Evolutionary conservation across 2,113 vertebrate species (phyloP), one percentile per base, ranked within the genome.

Genomic region (Microcebus murinus): DNA sequence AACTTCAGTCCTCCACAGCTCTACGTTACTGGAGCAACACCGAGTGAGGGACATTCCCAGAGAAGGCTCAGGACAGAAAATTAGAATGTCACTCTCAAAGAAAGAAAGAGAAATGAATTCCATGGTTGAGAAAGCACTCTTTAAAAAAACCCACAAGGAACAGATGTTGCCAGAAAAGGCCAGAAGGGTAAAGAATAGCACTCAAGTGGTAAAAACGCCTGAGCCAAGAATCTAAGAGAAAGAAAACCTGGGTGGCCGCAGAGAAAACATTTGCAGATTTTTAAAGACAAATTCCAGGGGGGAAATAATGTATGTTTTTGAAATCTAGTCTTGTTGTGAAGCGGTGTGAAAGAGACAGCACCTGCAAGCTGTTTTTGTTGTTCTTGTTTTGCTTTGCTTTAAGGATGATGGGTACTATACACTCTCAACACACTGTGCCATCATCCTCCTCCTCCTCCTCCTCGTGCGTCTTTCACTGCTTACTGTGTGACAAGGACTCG

Each of bases 81-180:
- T 93, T 18, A 97, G 93, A 92, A 68, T 77, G 82, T 77, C 89
- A 65, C 70, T 90, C 87, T 85, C 12, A 31, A 77, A 89, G 92
- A 76, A 94, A 93, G 86, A 45, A 59, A 94, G 68, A 95, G 39
- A 68, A 90, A 92, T 76, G 59, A 94, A 93, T 65, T 67, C 79
- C 76, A 87, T 0, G 48, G 57, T 36, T 70, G 70, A 97, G 91
- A 82, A 94, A 91, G 31, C 90, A 87, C 59, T 70, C 52, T 59
- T 88, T 17, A n/a, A 90, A 87, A 36, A 55, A 15, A 42, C 8
- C 0, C 76, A 61, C 45, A 57, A 1, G 27, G 82, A 95, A 82
- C 74, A 87, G n/a, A 95, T n/a, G 63, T 25, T 77, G 14, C 96
- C 65, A n/a, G 80, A 23, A 91, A 93, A 79, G 74, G 73, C 23